Evolutionary conservation across 2,797 vertebrate species (phyloP), one percentile per base, ranked within the genome.

Genomic region (Lepilemur ruficaudatus): DNA sequence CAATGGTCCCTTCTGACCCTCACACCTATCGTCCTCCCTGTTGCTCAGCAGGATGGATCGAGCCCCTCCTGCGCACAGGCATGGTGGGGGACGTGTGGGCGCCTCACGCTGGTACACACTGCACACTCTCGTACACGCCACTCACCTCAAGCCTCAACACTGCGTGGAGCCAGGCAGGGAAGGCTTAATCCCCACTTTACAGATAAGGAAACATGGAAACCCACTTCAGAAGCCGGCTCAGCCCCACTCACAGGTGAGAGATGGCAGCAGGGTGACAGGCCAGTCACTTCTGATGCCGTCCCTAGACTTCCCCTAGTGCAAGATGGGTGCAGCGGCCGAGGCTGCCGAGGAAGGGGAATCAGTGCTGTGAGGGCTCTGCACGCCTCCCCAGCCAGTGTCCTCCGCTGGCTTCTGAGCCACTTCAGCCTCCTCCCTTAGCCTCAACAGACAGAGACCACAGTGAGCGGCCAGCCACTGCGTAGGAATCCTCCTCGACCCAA

Each of bases 121-220:
- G 2, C 20, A 12, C 0, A 0, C 22, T 35, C 28, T 12, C n/a
- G 0, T 18, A 4, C 2, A 7, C 0, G 0, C 28, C 1, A 4
- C 8, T 22, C 30, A 12, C 25, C 59, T 22, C 9, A n/a, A 25
- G 41, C 85, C 50, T 76, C 10, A 1, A 32, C 20, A 14, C 50
- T 25, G 4, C 35, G 46, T 2, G 0, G 50, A 32, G 55, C 65
- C 4, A 11, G 22, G n/a, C 8, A 0, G 23, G 59, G 41, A 18
- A 23, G 32, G 48, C 35, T 0, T 0, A 1, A 15, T 1, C 2
- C 43, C 55, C 32, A 0, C 32, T 35, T 28, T 30, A 22, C 9
- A 13, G 65, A 59, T 0, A 18, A 48, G 11, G 38, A 82, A 43
- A n/a, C 32, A 17, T 1, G 15, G 14, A 63, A 17, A 22, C 1